These are phyloP conservation scores for Anguilla megastoma DNA, from an alignment of 2,797 vertebrate genomes.

Conservation along the genomic window DNA sequence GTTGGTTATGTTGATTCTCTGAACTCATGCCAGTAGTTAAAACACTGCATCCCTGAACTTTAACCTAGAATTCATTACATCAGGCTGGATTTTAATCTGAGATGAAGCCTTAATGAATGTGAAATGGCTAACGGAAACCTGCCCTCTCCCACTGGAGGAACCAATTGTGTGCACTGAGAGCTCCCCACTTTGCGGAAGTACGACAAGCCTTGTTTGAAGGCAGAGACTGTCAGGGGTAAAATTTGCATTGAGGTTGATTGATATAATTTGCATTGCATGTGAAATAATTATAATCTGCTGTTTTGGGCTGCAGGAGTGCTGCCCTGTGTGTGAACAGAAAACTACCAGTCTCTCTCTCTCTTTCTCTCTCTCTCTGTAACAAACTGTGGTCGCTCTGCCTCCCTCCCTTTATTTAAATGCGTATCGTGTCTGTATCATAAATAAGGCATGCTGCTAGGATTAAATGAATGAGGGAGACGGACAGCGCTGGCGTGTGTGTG, in stretches of 20 bases:
- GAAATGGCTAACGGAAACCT: neutral
- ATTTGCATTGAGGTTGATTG: neutral
- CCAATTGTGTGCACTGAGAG: neutral
- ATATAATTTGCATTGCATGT: slow-evolving; percentile 11
- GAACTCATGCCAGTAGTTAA: neutral
- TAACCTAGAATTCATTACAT: neutral
- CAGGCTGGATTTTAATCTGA: neutral
- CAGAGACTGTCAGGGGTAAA: neutral
- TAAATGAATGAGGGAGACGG: neutral
- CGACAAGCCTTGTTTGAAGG: neutral
- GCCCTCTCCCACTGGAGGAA: neutral
- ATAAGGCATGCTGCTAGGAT: neutral
- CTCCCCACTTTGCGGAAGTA: neutral
- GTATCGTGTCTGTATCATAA: neutral
- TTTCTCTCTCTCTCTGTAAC: neutral
- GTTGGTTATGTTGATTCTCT: neutral
- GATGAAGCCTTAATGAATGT: neutral
- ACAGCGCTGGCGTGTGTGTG: neutral
- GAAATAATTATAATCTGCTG: slow-evolving; percentile 11
- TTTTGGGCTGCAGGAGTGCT: neutral
- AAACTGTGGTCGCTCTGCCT: neutral
- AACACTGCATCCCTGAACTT: neutral
- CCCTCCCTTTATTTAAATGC: neutral
- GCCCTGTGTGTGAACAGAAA: neutral
- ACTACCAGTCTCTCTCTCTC: neutral